Evolutionary conservation across 1,140 invertebrate genomes (phyloP).

Genomic region (Neodiprion lecontei): DNA sequence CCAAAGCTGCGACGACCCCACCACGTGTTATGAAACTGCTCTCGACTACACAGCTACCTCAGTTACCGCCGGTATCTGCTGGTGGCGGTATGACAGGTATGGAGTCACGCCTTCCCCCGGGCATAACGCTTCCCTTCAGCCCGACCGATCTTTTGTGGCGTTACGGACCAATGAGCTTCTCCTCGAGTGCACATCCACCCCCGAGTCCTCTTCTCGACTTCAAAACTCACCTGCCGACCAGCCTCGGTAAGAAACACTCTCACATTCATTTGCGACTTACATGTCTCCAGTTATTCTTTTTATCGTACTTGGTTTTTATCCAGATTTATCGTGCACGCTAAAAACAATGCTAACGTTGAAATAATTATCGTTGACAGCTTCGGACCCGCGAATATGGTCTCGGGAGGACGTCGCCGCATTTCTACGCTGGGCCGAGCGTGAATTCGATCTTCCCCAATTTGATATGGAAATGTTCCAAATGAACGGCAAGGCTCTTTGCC

Average conservation of each 20-base stretch:
- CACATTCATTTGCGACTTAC: neutral
- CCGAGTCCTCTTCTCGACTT: slow-evolving; percentile 79
- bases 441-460: slow-evolving; percentile 90
- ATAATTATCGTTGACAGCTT: slow-evolving; percentile 64
- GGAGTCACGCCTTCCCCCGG: slow-evolving; percentile 68
- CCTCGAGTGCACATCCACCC: slow-evolving; percentile 68
- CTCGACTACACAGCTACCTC: slow-evolving; percentile 64
- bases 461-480: slow-evolving; percentile 96
- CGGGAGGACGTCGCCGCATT: slow-evolving; percentile 89
- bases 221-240: slow-evolving; percentile 82
- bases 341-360: neutral
- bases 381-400: slow-evolving; percentile 89
- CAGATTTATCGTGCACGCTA: neutral
- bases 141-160: slow-evolving; percentile 82
- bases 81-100: slow-evolving; percentile 62
- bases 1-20: slow-evolving; percentile 20
- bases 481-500: slow-evolving; percentile 95
- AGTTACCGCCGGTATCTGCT: slow-evolving; percentile 67
- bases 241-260: slow-evolving; percentile 63
- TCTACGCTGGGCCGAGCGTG: slow-evolving; percentile 89
- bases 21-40: slow-evolving; percentile 70
- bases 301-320: neutral
- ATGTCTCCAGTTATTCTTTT: slow-evolving; percentile 9
- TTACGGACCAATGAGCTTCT: slow-evolving; percentile 73
- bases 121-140: slow-evolving; percentile 73